Conservation (phyloP, 2,888 invertebrate genomes). For the Ophioninae sp. region DNA sequence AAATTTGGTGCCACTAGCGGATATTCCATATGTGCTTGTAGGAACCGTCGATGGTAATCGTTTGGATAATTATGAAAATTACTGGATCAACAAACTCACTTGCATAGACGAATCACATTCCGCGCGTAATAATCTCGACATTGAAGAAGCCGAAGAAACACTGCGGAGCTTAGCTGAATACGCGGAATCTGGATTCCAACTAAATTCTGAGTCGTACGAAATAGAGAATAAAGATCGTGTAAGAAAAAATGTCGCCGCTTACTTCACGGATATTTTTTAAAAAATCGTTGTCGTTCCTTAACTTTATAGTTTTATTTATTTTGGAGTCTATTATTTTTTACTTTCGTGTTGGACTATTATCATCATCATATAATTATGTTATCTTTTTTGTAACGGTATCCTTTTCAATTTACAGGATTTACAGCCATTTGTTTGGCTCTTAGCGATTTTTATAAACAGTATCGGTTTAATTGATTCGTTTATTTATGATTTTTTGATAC, state of each 20-base stretch:
- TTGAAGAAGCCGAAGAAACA: conserved; percentile 65
- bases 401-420: not conserved
- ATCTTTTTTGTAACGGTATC: not conserved
- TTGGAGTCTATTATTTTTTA: not conserved
- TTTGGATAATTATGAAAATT: conserved; percentile 68
- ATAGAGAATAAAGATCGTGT: conserved; percentile 1
- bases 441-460: not conserved
- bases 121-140: conserved; percentile 64
- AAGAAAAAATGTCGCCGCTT: not conserved
- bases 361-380: not conserved
- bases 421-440: not conserved
- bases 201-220: not conserved
- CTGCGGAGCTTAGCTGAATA: conserved; percentile 64
- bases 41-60: conserved; percentile 66
- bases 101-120: conserved; percentile 70
- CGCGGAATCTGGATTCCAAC: conserved; percentile 22
- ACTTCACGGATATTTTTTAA: not conserved
- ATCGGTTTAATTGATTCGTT: not conserved
- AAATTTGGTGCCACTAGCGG: no score
- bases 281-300: not conserved
- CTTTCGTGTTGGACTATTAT: not conserved
- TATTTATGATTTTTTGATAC: not conserved
- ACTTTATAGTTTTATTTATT: not conserved
- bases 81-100: conserved; percentile 71
- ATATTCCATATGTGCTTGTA: conserved; percentile 32